Percentiles rank a stretch among this genome's conserved stretches.
Conservation (phyloP, 2,888 invertebrate species). For the Aelia acuminata region DNA sequence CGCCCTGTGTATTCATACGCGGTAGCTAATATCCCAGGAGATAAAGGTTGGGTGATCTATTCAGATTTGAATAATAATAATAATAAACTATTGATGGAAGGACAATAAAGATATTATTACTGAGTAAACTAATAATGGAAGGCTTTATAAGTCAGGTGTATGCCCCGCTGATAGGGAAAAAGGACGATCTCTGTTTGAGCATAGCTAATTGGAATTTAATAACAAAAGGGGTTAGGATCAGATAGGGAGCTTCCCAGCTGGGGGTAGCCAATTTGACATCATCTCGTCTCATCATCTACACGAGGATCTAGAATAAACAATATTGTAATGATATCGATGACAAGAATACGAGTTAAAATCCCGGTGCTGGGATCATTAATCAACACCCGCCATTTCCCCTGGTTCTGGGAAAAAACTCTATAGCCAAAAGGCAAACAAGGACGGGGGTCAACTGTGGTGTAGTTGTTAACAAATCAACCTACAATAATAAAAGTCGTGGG, state of each 20-base stretch:
- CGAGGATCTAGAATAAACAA: too few species aligned
- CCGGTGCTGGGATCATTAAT: too few species aligned
- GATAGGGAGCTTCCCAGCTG: neutral
- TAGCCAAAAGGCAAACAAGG: too few species aligned
- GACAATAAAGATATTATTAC: constrained; percentile 18
- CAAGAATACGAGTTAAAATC: too few species aligned
- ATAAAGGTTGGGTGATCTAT: neutral
- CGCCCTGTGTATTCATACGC: neutral
- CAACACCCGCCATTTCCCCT: too few species aligned
- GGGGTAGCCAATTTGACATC: too few species aligned
- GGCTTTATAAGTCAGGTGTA: neutral
- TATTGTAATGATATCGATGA: too few species aligned
- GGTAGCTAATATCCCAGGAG: neutral
- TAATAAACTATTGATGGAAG: neutral
- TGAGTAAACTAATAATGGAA: neutral
- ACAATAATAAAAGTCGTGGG: too few species aligned
- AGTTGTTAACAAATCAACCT: too few species aligned
- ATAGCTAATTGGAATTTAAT: constrained; percentile 17
- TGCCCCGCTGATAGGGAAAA: neutral
- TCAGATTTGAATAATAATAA: neutral
- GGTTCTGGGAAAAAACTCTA: too few species aligned
- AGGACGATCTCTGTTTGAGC: neutral
- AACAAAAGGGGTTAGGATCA: constrained; percentile 1
- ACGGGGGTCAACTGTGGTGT: too few species aligned
- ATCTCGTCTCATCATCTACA: too few species aligned